Evolutionary conservation across 2,797 vertebrate genomes (phyloP), one percentile per base, ranked within the genome.

Genomic region (Sibirionetta formosa): DNA sequence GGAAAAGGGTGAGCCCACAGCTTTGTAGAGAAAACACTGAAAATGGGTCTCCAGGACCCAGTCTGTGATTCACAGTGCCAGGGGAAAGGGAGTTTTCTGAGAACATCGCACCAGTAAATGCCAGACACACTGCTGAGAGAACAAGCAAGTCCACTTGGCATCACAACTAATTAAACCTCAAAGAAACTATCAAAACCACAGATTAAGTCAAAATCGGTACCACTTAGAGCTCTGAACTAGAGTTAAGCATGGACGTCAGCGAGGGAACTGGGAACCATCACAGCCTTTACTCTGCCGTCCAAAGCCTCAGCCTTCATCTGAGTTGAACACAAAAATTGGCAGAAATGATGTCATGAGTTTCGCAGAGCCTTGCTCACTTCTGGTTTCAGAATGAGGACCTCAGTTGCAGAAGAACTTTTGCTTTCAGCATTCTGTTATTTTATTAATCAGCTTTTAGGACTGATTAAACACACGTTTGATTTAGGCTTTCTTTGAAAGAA

Each of bases 291-390:
- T 29, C 46, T 36, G 71, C 60, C 27, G 50, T 20, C 50, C 38
- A 24, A 7, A 0, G 0, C 36, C 33, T 13, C 0, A 0, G 50
- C 9, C 0, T 19, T 61, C 61, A 7, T 2, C 33, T 0, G 2
- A 57, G 36, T 0, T 9, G 46, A 83, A 65, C 27, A 42, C 29
- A 56, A 44, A 50, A 63, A 5, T 1, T 2, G 20, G 36, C 57
- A 90, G 75, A 35, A 58, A 17, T 16, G 19, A 31, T 7, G 8
- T 3, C 3, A 14, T 7, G 33, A 35, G 11, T 2, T 64, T 51
- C 60, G 26, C 13, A 29, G 42, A 26, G 36, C 35, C 64, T 73
- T 3, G 3, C 53, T 63, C 42, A 8, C 0, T 0, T 2, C 27
- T 88, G 61, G 70, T 10, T 22, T 53, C 69, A 81, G 48, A 46